Evolutionary conservation across 2,797 vertebrate species (phyloP), one percentile per base, ranked within the genome.

Genomic region (Molossus molossus): DNA sequence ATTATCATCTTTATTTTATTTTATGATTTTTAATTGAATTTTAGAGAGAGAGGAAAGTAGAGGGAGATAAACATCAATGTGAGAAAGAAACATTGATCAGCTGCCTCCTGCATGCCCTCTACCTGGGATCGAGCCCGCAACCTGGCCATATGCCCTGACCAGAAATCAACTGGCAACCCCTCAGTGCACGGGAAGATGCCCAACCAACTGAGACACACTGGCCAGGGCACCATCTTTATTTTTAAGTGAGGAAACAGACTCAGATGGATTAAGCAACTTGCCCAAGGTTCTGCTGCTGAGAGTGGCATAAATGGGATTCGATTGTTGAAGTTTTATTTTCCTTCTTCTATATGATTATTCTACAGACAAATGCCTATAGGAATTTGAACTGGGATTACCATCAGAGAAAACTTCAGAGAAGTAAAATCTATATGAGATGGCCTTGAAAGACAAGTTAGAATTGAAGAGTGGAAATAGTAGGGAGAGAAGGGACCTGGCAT

Each of bases 381-480:
- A 69, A 27, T 81, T 85, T 95, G 29, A 58, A 85, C 23, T 50
- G 20, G 73, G 8, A 15, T 81, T 45, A n/a, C 11, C 7, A 55
- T 37, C 62, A 69, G 69, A 96, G 33, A 94, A 94, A 92, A 6
- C 50, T 75, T 70, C 55, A 64, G 53, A 82, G 62, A 90, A 82
- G n/a, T 33, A 57, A 57, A 82, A n/a, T 29, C 6, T 8, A 72
- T n/a, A 23, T 60, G 65, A 62, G 18, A 48, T 58, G n/a, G 17
- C 0, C n/a, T 87, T 86, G 50, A 40, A 90, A 50, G 0, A 53
- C 10, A 29, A 79, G 64, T 58, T 90, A 3, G 20, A 83, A 93
- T n/a, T 82, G 48, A 60, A 72, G 0, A 53, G 21, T 58, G 58
- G n/a, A 67, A 53, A 77, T 18, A 45, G 25, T 25, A 33, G 21